Evolutionary conservation across 2,888 invertebrate genomes (phyloP).

Genomic region (Antheraea yamamai): DNA sequence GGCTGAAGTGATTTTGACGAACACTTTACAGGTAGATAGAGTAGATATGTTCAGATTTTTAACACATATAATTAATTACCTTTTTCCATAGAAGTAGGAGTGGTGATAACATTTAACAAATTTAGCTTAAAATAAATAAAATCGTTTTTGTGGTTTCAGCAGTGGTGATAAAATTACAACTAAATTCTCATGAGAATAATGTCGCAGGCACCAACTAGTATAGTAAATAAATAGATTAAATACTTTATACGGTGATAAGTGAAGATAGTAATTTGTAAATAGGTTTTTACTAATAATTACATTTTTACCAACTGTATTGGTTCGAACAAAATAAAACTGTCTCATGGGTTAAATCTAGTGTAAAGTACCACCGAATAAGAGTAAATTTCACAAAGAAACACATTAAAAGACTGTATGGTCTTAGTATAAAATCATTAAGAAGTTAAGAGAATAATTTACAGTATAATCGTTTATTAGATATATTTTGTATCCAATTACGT

Average conservation of each 20-base stretch:
- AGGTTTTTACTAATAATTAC: neutral
- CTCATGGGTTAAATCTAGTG: neutral
- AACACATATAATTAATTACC: too few relatives aligned
- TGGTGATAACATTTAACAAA: too few relatives aligned
- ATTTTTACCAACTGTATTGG: neutral
- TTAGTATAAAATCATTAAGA: neutral
- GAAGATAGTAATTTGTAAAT: neutral
- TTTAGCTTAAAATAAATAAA: too few relatives aligned
- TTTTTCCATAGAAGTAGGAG: too few relatives aligned
- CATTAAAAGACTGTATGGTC: neutral
- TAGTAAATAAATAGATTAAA: neutral
- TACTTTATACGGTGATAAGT: neutral
- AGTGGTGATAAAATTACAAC: too few relatives aligned
- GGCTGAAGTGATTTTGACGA: too few relatives aligned
- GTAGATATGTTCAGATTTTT: too few relatives aligned
- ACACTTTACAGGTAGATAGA: too few relatives aligned
- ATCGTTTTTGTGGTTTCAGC: too few relatives aligned
- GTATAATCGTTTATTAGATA: neutral
- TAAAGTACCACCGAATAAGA: neutral
- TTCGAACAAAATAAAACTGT: neutral
- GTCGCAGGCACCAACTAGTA: neutral
- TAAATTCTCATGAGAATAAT: neutral
- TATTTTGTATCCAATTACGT: neutral
- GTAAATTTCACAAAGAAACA: neutral
- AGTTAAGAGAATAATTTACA: neutral